phyloP scores from a whole-genome alignment of 2,888 invertebrate genomes.

The Parascotia fuliginaria region DNA sequence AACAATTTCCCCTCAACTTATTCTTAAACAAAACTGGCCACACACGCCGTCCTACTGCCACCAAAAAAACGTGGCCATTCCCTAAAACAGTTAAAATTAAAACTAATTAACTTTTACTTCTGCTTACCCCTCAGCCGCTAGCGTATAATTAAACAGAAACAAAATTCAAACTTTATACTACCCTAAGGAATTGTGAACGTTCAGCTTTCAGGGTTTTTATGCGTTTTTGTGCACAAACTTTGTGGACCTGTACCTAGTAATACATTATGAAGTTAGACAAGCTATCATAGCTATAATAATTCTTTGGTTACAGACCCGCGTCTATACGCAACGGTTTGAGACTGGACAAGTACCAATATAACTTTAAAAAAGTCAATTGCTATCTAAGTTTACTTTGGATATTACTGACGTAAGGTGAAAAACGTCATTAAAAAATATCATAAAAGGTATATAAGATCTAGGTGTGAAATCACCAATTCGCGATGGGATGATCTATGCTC shows the following conservation, averaged over 20 bases:
- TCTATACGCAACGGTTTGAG: too few species aligned
- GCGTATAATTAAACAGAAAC: slow-evolving; percentile 78
- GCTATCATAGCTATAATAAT: too few species aligned
- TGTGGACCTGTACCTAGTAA: slow-evolving; percentile 25
- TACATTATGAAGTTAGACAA: slow-evolving; percentile 41
- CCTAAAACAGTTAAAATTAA: slow-evolving; percentile 74
- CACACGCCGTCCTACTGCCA: slow-evolving; percentile 1
- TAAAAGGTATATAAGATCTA: too few species aligned
- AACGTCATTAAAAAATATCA: too few species aligned
- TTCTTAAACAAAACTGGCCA: slow-evolving; percentile 7
- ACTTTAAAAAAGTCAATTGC: too few species aligned
- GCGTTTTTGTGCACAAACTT: slow-evolving; percentile 41
- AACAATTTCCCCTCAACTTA: too few species aligned
- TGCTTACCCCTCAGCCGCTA: slow-evolving; percentile 54
- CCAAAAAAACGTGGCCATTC: slow-evolving; percentile 27
- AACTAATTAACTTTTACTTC: slow-evolving; percentile 80
- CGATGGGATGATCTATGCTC: too few species aligned
- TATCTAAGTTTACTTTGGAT: too few species aligned
- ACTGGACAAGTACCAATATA: too few species aligned
- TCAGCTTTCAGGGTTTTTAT: slow-evolving; percentile 26
- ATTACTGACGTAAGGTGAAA: too few species aligned
- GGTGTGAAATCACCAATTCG: too few species aligned
- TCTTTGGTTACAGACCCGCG: too few species aligned
- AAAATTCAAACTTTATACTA: slow-evolving; percentile 72
- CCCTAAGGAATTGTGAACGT: slow-evolving; percentile 61